Evolutionary conservation across 2,113 vertebrate species (phyloP), one percentile per base, ranked within the genome.

Genomic region (Pedionomus torquatus): DNA sequence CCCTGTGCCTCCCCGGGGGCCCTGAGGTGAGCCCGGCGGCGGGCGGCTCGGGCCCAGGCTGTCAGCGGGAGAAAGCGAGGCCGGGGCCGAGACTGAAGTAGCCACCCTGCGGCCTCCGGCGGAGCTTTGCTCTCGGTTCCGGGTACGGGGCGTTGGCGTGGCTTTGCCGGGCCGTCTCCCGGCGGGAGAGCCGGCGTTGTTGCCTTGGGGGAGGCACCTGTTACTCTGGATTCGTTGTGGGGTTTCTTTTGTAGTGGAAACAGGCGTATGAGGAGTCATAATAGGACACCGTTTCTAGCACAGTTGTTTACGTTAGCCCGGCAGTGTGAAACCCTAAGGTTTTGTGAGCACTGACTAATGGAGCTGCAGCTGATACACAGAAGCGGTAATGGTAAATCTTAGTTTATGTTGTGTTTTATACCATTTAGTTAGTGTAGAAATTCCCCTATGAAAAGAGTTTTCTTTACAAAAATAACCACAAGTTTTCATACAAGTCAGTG

Each of bases 101-200:
- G 78, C 78, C 61, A 25, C 48, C 31, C 51, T 25, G 69, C 39
- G 51, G 94, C 81, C 69, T 93, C 23, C 26, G 3, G 60, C 31
- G 31, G 60, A 58, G 64, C 85, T 44, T 23, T 31, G 37, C 24
- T 48, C 86, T 76, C 74, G 61, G 92, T 94, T 96, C 96, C 90
- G 96, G 93, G 90, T 95, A 4, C 55, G 76, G 60, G 86, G 81
- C 65, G 55, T 49, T 61, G 95, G 81, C 75, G 81, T 39, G 63
- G 48, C 52, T 55, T 0, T 24, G 74, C 51, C 9, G 26, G 31
- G 61, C 85, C 39, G 23, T 18, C 10, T 37, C 5, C 33, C 26
- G 5, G 25, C 6, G 17, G 46, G 44, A 43, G 33, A 13, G 21
- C 15, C 13, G 75, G 31, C 23, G 23, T 5, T 25, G 51, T 30